phyloP scores from a whole-genome alignment of 2,888 invertebrate species.

The Drosophila nr. medialis region DNA sequence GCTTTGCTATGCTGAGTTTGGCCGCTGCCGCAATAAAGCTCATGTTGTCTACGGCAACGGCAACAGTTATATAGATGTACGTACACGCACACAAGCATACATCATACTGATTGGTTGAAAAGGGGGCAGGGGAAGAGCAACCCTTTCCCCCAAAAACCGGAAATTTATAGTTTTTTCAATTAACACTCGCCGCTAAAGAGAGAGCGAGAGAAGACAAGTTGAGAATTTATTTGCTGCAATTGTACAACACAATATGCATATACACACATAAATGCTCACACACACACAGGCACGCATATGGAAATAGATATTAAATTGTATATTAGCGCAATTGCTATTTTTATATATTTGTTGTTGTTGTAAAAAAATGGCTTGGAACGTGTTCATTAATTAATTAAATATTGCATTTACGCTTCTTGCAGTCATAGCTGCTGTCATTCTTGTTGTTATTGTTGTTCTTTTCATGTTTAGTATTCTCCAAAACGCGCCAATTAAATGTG shows the following conservation, averaged over 20 bases:
- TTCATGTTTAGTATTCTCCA: constrained; percentile 27
- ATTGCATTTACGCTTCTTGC: constrained; percentile 30
- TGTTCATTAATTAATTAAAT: constrained; percentile 67
- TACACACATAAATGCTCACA: constrained; percentile 18
- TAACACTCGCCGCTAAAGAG: constrained; percentile 39
- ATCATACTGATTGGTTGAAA: constrained; percentile 13
- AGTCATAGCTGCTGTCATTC: constrained; percentile 1
- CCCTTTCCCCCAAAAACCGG: constrained; percentile 56
- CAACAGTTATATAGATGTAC: constrained; percentile 56
- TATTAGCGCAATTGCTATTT: constrained; percentile 53
- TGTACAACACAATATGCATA: constrained; percentile 36
- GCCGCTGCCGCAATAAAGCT: constrained; percentile 78
- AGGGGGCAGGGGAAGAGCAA: constrained; percentile 8
- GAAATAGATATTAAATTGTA: constrained; percentile 25
- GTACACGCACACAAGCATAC: constrained; percentile 2
- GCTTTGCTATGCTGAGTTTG: constrained; percentile 26
- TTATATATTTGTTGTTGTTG: constrained; percentile 52
- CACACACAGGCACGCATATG: neutral
- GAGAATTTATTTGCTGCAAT: constrained; percentile 50
- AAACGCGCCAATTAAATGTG: constrained; percentile 35
- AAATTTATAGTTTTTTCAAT: constrained; percentile 75
- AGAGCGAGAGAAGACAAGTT: constrained; percentile 11
- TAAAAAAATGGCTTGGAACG: constrained; percentile 61
- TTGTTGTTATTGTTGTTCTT: constrained; percentile 1
- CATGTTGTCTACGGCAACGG: constrained; percentile 78